These are phyloP conservation scores for Lepidochitona cinerea DNA, from an alignment of 2,888 invertebrate genomes.

Conservation along the genomic window DNA sequence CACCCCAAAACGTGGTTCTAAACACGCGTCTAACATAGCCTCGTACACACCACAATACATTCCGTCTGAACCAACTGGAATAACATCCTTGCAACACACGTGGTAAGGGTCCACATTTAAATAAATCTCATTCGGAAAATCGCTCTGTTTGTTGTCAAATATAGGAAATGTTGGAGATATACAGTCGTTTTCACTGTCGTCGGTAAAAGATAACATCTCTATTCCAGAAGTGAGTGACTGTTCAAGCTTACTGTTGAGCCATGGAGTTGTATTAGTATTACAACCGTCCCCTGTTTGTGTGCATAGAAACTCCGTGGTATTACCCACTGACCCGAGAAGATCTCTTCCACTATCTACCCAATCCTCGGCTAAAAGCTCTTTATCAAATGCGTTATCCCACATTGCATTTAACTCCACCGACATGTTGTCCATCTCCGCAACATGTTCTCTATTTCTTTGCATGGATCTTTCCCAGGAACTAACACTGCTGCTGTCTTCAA, in stretches of 20 bases:
- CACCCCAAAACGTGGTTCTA: not conserved
- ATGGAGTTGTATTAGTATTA: not conserved
- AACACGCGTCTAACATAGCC: not conserved
- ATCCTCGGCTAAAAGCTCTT: not conserved
- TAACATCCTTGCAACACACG: not conserved
- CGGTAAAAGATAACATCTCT: not conserved
- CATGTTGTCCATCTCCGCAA: not conserved
- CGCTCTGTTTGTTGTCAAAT: no score
- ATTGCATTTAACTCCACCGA: not conserved
- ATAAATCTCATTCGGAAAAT: not conserved
- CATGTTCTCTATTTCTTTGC: not conserved
- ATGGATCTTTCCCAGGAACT: not conserved
- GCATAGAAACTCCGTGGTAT: not conserved
- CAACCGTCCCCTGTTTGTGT: not conserved
- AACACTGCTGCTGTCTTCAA: not conserved
- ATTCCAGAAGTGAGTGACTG: not conserved
- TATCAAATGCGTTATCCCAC: not conserved
- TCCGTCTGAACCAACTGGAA: not conserved
- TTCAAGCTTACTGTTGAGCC: not conserved
- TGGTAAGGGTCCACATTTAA: not conserved
- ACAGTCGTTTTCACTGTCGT: not conserved
- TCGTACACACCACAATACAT: slow-evolving; percentile 2
- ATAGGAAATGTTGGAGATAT: not conserved
- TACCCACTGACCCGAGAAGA: not conserved
- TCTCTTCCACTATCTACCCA: no score